Percentiles rank a stretch among this genome's conserved stretches.
Conservation (phyloP, 2,113 vertebrate genomes). For the Corynorhinus townsendii region DNA sequence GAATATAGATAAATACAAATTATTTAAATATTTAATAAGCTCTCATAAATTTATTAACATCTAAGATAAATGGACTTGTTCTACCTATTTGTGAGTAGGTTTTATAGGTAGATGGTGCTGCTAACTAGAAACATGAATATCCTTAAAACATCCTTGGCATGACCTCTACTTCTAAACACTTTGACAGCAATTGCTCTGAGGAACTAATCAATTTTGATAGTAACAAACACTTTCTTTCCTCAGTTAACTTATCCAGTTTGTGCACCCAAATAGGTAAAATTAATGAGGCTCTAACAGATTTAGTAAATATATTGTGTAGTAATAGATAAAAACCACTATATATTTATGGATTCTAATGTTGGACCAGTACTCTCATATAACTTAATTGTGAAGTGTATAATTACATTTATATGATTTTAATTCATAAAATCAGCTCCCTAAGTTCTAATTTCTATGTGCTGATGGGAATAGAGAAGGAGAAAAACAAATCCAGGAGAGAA, state of each 20-base stretch:
- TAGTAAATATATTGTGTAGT: background rate
- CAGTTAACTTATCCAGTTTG: background rate
- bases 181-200: background rate
- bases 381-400: background rate
- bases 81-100: background rate
- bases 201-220: background rate
- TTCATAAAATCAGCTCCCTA: background rate
- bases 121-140: background rate
- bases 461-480: background rate
- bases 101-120: background rate
- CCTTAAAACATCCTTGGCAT: background rate
- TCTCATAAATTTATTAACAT: background rate
- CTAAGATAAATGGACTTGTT: background rate
- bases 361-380: background rate
- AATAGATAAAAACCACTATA: background rate
- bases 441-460: background rate
- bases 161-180: background rate
- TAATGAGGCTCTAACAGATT: background rate
- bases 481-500: background rate
- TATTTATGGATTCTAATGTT: background rate
- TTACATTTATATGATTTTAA: slow-evolving; percentile 34
- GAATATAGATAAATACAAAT: background rate
- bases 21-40: slow-evolving; percentile 24
- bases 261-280: background rate
- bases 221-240: background rate